Evolutionary conservation across 2,888 invertebrate genomes (phyloP), one percentile per base, ranked within the genome.

Genomic region (Hermodice carunculata): DNA sequence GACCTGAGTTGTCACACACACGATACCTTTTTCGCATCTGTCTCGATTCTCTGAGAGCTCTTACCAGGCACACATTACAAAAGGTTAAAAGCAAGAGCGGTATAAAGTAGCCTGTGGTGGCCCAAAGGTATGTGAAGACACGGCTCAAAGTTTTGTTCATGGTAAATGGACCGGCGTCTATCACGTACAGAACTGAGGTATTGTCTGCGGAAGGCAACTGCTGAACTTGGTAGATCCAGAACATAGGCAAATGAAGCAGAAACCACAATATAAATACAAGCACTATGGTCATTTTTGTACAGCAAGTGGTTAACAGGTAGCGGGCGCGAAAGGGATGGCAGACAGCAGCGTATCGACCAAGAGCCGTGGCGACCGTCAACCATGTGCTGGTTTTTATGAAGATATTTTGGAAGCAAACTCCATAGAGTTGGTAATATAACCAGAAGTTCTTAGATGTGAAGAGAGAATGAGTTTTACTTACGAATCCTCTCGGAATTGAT

Each of bases 351-450:
- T 83, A 84, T 17, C 84, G 67, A 48, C 82, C 83, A 0, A 77
- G 80, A 4, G 83, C 84, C 78, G 84, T 81, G 28, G 80, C 76
- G 3, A 83, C 81, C n/a, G 82, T 84, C 43, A 84, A 71, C 80
- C 81, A 82, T 1, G 84, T 84, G 68, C 82, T 82, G 43, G 79
- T 78, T 37, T 83, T 76, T 53, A 83, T 83, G 71, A 84, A 84
- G 58, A 82, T 74, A 24, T 83, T 83, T 43, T 82, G 83, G n/a
- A 81, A 67, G 11, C 79, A 78, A 34, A 71, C 58, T 22, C 79
- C 78, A 22, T 82, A 66, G 70, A 77, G 75, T 29, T 78, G 63
- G 64, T 76, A 81, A 65, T 79, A 82, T 31, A 60, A 32, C 17
- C 43, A 69, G 40, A 79, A 66, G 8, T 78, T 77, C 57, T 77